phyloP scores from a whole-genome alignment of 2,113 vertebrate genomes.

The Entelurus aequoreus region DNA sequence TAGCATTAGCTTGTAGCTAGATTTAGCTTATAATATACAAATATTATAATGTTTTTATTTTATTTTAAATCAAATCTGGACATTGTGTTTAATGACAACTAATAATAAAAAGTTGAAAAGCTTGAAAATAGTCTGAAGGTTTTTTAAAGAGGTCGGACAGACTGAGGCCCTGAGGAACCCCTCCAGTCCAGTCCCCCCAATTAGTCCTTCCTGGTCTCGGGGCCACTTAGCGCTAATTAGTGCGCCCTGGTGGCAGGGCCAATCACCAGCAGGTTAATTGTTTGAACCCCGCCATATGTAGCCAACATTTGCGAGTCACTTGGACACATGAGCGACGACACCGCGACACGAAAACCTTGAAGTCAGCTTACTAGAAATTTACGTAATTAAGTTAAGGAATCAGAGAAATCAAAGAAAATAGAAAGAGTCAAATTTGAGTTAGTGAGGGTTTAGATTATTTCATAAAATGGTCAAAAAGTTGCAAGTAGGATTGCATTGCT shows the following conservation, averaged over 20 bases:
- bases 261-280: constrained; percentile 69
- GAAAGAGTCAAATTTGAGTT: too few species aligned
- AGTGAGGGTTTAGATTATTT: too few species aligned
- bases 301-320: constrained; percentile 45
- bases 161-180: constrained; percentile 32
- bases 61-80: too few species aligned
- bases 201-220: constrained; percentile 47
- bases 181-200: constrained; percentile 12
- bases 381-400: too few species aligned
- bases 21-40: too few species aligned
- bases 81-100: too few species aligned
- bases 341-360: neutral
- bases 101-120: too few species aligned
- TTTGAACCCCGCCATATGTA: constrained; percentile 71
- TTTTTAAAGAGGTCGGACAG: constrained; percentile 31
- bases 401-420: too few species aligned
- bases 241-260: constrained; percentile 54
- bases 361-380: neutral
- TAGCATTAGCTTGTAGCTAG: too few species aligned
- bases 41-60: too few species aligned
- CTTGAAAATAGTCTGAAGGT: neutral
- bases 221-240: constrained; percentile 67
- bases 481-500: too few species aligned
- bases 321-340: constrained; percentile 21
- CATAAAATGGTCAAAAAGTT: too few species aligned